Percentiles rank a stretch among this genome's conserved stretches.
phyloP scores from a whole-genome alignment of 1,140 invertebrate species.

The Polypedilum vanderplanki region DNA sequence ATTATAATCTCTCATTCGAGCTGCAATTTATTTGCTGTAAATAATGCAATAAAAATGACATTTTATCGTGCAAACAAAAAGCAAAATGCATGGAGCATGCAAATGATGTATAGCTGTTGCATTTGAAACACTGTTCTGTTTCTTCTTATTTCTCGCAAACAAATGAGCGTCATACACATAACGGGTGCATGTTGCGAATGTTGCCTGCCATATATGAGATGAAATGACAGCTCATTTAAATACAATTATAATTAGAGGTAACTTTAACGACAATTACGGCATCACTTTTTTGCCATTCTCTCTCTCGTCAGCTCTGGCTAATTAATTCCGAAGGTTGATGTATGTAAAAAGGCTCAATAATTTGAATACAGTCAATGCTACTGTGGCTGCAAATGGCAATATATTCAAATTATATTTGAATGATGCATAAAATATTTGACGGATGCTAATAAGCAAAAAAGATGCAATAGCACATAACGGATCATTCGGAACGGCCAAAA shows the following conservation, averaged over 20 bases:
- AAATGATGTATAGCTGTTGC: slow-evolving; percentile 8
- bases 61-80: slow-evolving; percentile 22
- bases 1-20: neutral
- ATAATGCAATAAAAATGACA: slow-evolving; percentile 22
- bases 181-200: slow-evolving; percentile 5
- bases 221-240: slow-evolving; percentile 25
- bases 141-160: neutral
- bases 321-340: slow-evolving; percentile 22
- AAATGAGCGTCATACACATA: slow-evolving; percentile 29
- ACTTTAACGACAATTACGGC: slow-evolving; percentile 26
- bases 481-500: neutral
- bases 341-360: neutral
- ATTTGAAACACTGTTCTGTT: neutral
- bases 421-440: slow-evolving; percentile 12
- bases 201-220: slow-evolving; percentile 6
- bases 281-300: neutral
- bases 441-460: slow-evolving; percentile 16
- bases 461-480: neutral
- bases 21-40: slow-evolving; percentile 4
- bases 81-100: neutral
- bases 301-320: neutral
- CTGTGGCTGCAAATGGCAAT: neutral
- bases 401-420: slow-evolving; percentile 21
- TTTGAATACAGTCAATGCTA: slow-evolving; percentile 24
- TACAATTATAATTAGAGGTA: slow-evolving; percentile 25